phyloP scores from a whole-genome alignment of 2,888 invertebrate genomes.

The Stictocephala bisonia region DNA sequence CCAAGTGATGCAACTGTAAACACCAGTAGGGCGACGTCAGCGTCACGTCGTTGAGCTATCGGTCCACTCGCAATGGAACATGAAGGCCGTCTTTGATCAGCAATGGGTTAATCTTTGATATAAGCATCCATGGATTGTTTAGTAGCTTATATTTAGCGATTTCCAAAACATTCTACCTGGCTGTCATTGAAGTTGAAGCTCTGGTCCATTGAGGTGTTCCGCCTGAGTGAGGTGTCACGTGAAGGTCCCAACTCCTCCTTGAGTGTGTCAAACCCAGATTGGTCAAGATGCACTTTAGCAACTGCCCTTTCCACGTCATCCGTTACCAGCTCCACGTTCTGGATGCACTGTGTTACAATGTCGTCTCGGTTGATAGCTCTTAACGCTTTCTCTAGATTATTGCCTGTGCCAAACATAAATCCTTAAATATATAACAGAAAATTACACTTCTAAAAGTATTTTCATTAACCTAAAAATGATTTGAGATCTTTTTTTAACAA shows the following conservation, averaged over 20 bases:
- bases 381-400: conserved; percentile 80
- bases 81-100: too few relatives aligned
- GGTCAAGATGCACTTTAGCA: conserved; percentile 72
- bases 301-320: conserved; percentile 78
- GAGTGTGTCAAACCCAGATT: conserved; percentile 68
- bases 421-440: too few relatives aligned
- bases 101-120: too few relatives aligned
- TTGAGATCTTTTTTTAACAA: too few relatives aligned
- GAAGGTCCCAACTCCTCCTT: conserved; percentile 65
- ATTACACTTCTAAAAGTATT: too few relatives aligned
- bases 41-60: too few relatives aligned
- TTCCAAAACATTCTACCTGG: conserved; percentile 9
- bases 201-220: conserved; percentile 47
- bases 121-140: too few relatives aligned
- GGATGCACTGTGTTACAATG: conserved; percentile 81
- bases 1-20: too few relatives aligned
- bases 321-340: conserved; percentile 80
- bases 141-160: too few relatives aligned
- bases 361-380: conserved; percentile 83
- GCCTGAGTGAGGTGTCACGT: conserved; percentile 51
- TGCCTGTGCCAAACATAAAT: conserved; percentile 71
- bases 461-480: too few relatives aligned
- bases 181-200: conserved; percentile 40
- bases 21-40: too few relatives aligned
- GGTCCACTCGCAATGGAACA: too few relatives aligned